Base-by-base conservation (phyloP, 2,797 vertebrate species). In the Chelidonichthys spinosus region DNA sequence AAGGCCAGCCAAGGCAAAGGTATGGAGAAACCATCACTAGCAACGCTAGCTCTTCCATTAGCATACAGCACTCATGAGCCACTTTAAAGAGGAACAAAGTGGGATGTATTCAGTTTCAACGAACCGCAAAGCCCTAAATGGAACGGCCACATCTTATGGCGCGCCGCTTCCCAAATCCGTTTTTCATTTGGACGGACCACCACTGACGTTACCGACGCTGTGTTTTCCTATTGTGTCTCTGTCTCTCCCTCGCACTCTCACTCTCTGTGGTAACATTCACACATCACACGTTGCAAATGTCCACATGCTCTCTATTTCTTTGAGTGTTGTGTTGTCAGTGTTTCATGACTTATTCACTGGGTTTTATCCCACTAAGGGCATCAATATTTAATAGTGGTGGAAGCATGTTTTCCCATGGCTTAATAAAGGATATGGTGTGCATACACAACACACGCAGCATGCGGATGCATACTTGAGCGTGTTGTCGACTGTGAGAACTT, bases 261-360 rank as follows among this genome's bases (percentile, higher is more conserved):
- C 75, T 74, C 85, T 85, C 78, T 63, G 52, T 36, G 72, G 79
- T 83, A 85, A 84, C 83, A 82, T 90, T 87, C 88, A 66, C 60
- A 78, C 74, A 80, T 90, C 85, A 81, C 70, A 80, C 63, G 46
- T 59, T 36, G 76, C 83, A 84, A 87, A 90, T 69, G 76, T 89
- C 85, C 69, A 7, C 71, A 71, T 47, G 74, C 82, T 82, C 84
- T 84, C 82, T 70, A 61, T 88, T 87, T 89, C 85, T 74, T 81
- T 77, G 80, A 84, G 67, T 86, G 76, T 82, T 80, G 86, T 86
- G 72, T 89, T 90, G 91, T 88, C 91, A 90, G 84, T 86, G 78
- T 92, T 92, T 93, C 92, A 94, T 93, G 88, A 94, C 90, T 94
- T 94, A 94, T 95, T 94, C 85, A 94, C 89, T 90, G 77, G 25